Base-by-base conservation (phyloP, 2,797 vertebrate species). In the Accipiter fasciatus region DNA sequence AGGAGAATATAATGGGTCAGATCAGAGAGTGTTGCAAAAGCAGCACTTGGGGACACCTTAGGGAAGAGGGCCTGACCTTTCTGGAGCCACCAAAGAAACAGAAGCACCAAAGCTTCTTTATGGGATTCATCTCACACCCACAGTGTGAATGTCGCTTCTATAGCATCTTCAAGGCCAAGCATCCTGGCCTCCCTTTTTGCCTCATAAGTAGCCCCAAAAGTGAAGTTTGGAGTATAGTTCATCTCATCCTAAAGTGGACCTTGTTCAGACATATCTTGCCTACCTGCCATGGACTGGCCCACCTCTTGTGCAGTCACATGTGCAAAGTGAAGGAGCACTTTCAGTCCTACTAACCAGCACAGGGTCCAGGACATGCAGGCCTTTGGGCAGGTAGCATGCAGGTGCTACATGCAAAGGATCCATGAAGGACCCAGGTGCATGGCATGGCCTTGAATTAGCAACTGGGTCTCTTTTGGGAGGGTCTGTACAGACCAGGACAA, bases 61-160 rank as follows among this genome's bases (percentile, higher is more conserved):
- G 17, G 29, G 49, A 9, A 87, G 50, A 50, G 35, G 35, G 69
- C 3, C 2, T 11, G 1, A 49, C 25, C 25, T n/a, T 81, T 22
- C 15, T 42, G 31, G 37, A 79, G 29, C 5, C 58, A 66, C 26
- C 21, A 44, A 59, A 86, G 69, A 42, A 64, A 33, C 2, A 35
- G 12, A 55, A 89, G 14, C 19, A 19, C 8, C 2, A 28, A 67
- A 62, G 39, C 15, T 80, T 15, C 16, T 80, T 69, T 12, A 7
- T 1, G 3, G 42, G 11, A n/a, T 67, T 72, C 2, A 1, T 17
- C 28, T 67, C 21, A 39, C 22, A n/a, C 1, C 5, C 26, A 37
- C 11, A 1, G 0, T 1, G 11, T 18, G 28, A 42, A 18, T 0
- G 0, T 35, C 3, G 0, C 11, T 81, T 84, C 57, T 44, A 25